Percentiles rank a stretch among this genome's conserved stretches.
These are phyloP conservation scores for Spodoptera exigua DNA, from an alignment of 2,888 invertebrate genomes.

Conservation along the genomic window DNA sequence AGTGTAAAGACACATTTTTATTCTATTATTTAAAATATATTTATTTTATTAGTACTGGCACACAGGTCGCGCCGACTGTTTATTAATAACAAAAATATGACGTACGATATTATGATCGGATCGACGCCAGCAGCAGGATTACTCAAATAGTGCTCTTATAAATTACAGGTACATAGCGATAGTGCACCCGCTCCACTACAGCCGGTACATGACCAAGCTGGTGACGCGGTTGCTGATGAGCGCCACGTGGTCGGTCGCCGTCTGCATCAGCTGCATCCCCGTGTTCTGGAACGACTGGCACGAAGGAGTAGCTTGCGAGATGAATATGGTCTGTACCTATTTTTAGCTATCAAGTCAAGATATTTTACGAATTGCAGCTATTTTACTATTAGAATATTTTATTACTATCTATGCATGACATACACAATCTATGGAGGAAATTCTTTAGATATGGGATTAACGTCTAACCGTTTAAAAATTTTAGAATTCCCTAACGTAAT, in stretches of 20 bases:
- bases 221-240: slow-evolving; percentile 90
- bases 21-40: no score
- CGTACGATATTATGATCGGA: no score
- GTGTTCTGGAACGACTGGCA: slow-evolving; percentile 94
- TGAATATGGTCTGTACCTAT: slow-evolving; percentile 89
- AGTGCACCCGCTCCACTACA: slow-evolving; percentile 94
- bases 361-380: background rate
- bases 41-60: no score
- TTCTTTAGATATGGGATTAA: no score
- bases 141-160: background rate
- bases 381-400: slow-evolving; percentile 11
- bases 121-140: no score
- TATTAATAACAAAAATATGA: no score
- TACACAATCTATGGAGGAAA: no score
- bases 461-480: slow-evolving; percentile 8
- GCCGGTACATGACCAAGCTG: slow-evolving; percentile 92
- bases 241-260: slow-evolving; percentile 91
- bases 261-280: slow-evolving; percentile 91
- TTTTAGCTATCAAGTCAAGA: background rate
- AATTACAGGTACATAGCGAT: slow-evolving; percentile 92
- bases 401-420: slow-evolving; percentile 17
- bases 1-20: slow-evolving; percentile 56
- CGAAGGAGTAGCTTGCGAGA: slow-evolving; percentile 90
- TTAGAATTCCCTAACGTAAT: slow-evolving; percentile 20
- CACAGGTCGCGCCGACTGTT: no score